Conservation (phyloP, 2,113 vertebrate genomes). For the Cyphomyrus discorhynchus region DNA sequence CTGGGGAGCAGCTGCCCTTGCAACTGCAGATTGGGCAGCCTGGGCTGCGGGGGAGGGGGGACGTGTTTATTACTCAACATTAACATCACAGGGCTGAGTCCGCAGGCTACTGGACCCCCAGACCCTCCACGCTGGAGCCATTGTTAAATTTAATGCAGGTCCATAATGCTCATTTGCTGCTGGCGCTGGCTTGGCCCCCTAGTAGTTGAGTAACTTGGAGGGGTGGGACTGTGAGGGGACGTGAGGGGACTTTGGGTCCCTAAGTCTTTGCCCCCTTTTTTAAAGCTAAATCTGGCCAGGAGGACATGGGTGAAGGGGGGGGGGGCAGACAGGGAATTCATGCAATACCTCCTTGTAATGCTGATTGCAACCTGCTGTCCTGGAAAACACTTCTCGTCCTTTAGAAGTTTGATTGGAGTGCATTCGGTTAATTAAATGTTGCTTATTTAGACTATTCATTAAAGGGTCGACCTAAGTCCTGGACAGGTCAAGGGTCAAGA, state of each 20-base stretch:
- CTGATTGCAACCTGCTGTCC: background rate
- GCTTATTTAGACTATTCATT: conserved; percentile 14
- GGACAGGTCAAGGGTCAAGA: conserved; percentile 15
- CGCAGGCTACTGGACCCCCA: conserved; percentile 36
- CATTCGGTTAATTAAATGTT: conserved; percentile 17
- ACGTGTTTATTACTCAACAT: conserved; percentile 33
- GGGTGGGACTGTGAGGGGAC: background rate
- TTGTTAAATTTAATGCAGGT: conserved; percentile 42
- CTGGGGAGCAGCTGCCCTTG: background rate
- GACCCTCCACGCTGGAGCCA: conserved; percentile 36
- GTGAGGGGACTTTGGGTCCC: background rate
- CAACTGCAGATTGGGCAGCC: background rate
- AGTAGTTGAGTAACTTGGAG: background rate
- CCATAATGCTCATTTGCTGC: conserved; percentile 33
- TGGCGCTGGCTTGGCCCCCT: conserved; percentile 22
- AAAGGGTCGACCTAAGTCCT: background rate
- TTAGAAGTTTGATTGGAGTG: conserved; percentile 13
- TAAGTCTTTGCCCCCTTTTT: background rate
- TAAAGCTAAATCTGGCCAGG: background rate
- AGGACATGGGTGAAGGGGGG: background rate
- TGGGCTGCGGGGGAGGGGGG: background rate
- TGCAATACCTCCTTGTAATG: background rate
- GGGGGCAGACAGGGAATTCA: background rate
- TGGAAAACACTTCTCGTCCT: conserved; percentile 1
- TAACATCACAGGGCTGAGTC: conserved; percentile 39